Evolutionary conservation across 2,113 vertebrate species (phyloP).

Genomic region (Odontophorus gujanensis): DNA sequence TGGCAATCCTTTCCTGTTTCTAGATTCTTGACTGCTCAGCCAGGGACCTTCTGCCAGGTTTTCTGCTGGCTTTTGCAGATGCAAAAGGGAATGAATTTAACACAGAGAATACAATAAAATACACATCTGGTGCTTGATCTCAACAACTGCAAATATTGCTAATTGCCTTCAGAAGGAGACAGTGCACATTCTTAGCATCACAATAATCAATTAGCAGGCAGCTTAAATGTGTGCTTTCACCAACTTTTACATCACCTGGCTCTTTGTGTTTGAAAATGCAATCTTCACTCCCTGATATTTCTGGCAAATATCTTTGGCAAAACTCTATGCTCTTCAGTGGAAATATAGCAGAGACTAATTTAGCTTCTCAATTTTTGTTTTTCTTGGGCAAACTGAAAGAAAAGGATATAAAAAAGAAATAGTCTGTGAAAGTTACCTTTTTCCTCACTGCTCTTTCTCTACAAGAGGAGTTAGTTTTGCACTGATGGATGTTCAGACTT

Average conservation of each 20-base stretch:
- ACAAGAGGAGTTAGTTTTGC: neutral
- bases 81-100: slow-evolving; percentile 15
- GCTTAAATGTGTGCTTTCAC: neutral
- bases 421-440: neutral
- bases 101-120: neutral
- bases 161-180: neutral
- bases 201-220: neutral
- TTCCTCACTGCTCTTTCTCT: neutral
- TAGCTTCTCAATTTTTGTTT: slow-evolving; percentile 29
- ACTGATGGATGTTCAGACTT: neutral
- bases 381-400: slow-evolving; percentile 22
- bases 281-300: neutral
- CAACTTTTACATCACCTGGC: neutral
- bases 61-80: slow-evolving; percentile 37
- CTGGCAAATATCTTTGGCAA: neutral
- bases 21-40: slow-evolving; percentile 13
- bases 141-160: neutral
- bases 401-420: neutral
- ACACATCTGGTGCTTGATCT: neutral
- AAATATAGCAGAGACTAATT: slow-evolving; percentile 6
- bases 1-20: slow-evolving; percentile 15
- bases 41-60: slow-evolving; percentile 4
- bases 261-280: neutral
- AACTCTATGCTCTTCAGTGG: neutral
- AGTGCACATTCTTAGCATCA: neutral